These are phyloP conservation scores for Rhadinocentrus ornatus DNA, from an alignment of 2,797 vertebrate species.

Conservation along the genomic window DNA sequence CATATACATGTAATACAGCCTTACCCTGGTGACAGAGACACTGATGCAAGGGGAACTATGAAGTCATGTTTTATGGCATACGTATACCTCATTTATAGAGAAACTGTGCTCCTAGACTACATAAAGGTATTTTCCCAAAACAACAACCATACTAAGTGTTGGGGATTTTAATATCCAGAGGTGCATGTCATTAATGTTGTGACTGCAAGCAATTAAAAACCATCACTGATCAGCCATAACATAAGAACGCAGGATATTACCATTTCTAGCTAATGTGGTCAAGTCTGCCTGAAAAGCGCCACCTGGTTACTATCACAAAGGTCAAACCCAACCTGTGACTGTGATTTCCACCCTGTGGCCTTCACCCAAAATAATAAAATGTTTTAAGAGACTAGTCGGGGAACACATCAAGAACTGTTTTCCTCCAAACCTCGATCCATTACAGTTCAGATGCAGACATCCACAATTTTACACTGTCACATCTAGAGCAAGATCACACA, in stretches of 20 bases:
- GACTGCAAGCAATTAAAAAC: too few relatives aligned
- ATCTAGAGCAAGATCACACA: too few relatives aligned
- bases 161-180: not conserved
- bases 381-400: too few relatives aligned
- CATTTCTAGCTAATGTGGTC: not conserved
- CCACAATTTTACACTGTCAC: too few relatives aligned
- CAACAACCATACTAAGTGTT: not conserved
- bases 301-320: too few relatives aligned
- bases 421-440: too few relatives aligned
- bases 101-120: not conserved
- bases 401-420: too few relatives aligned
- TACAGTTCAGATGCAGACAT: too few relatives aligned
- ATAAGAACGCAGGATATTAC: not conserved
- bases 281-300: too few relatives aligned
- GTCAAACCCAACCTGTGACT: too few relatives aligned
- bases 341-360: too few relatives aligned
- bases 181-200: not conserved
- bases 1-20: conserved; percentile 62
- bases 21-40: conserved; percentile 47
- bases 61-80: conserved; percentile 41
- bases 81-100: not conserved
- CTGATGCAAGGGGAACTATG: conserved; percentile 35
- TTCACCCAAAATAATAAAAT: too few relatives aligned
- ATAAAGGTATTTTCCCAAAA: not conserved
- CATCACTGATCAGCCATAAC: not conserved